Conservation (phyloP, 1,140 invertebrate species). For the Diachasmimorpha longicaudata region DNA sequence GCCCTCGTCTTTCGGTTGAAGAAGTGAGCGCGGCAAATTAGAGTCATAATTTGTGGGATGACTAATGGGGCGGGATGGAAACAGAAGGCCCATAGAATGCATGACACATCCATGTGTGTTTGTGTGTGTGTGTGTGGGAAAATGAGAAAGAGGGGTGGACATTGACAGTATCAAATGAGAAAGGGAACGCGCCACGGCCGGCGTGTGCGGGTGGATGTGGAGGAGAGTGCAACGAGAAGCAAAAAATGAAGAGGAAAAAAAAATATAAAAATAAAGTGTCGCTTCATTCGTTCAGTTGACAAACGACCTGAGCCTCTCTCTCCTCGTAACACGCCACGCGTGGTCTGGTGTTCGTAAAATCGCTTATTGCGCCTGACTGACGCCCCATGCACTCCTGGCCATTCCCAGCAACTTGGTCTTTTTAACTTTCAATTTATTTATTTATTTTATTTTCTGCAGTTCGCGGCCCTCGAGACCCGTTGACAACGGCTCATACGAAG, state of each 20-base stretch:
- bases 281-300: conserved; percentile 19
- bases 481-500: background rate
- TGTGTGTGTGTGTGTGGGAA: background rate
- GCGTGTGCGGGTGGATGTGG: background rate
- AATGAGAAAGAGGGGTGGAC: conserved; percentile 6
- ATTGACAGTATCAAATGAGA: conserved; percentile 30
- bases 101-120: background rate
- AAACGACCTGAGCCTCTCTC: conserved; percentile 18
- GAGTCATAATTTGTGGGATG: conserved; percentile 26
- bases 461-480: background rate
- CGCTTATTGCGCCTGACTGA: background rate
- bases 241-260: background rate
- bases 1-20: background rate
- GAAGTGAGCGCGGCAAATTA: conserved; percentile 21
- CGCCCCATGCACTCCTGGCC: background rate
- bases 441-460: background rate
- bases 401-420: background rate
- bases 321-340: conserved; percentile 2
- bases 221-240: background rate
- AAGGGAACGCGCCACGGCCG: conserved; percentile 2
- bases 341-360: background rate
- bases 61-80: conserved; percentile 24
- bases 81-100: conserved; percentile 9
- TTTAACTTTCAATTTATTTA: background rate
- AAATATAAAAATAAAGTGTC: conserved; percentile 19